Percentiles rank a stretch among this genome's conserved stretches.
These are phyloP conservation scores for Heliconius hortense DNA, from an alignment of 2,888 invertebrate species.

Conservation along the genomic window DNA sequence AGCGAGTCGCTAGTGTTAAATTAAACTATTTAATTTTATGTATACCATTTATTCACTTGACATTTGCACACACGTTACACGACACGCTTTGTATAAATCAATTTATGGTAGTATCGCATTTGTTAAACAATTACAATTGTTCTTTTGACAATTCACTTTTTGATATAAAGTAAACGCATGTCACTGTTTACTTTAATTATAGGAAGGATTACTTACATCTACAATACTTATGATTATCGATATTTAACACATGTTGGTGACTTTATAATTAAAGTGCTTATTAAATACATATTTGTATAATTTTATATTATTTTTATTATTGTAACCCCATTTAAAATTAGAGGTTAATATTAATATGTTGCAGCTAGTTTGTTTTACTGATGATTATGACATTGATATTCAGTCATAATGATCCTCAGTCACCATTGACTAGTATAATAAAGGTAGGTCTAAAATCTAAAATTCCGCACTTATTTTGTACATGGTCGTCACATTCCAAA, in stretches of 20 bases:
- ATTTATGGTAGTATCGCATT: slow-evolving; percentile 7
- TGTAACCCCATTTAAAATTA: not conserved
- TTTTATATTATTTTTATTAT: slow-evolving; percentile 11
- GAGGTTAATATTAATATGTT: slow-evolving; percentile 9
- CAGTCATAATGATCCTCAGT: slow-evolving; percentile 3
- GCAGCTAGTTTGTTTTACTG: not conserved
- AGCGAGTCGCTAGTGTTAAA: slow-evolving; percentile 14
- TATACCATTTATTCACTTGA: slow-evolving; percentile 37
- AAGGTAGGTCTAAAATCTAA: slow-evolving; percentile 23
- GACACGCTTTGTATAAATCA: slow-evolving; percentile 30
- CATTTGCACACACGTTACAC: slow-evolving; percentile 24
- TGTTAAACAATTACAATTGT: not conserved
- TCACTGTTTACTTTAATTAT: not conserved
- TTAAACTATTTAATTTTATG: slow-evolving; percentile 19
- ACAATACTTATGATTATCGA: not conserved
- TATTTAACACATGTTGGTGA: slow-evolving; percentile 22
- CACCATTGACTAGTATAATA: slow-evolving; percentile 1
- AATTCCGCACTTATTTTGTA: slow-evolving; percentile 12
- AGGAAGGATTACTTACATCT: slow-evolving; percentile 4
- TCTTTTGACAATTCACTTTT: not conserved
- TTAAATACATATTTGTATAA: slow-evolving; percentile 15
- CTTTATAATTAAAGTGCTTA: slow-evolving; percentile 17
- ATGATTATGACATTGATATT: slow-evolving; percentile 13
- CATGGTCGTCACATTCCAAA: slow-evolving; percentile 16
- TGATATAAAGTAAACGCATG: not conserved